These are phyloP conservation scores for Proteles cristata DNA, from an alignment of 2,113 vertebrate species.

Conservation along the genomic window DNA sequence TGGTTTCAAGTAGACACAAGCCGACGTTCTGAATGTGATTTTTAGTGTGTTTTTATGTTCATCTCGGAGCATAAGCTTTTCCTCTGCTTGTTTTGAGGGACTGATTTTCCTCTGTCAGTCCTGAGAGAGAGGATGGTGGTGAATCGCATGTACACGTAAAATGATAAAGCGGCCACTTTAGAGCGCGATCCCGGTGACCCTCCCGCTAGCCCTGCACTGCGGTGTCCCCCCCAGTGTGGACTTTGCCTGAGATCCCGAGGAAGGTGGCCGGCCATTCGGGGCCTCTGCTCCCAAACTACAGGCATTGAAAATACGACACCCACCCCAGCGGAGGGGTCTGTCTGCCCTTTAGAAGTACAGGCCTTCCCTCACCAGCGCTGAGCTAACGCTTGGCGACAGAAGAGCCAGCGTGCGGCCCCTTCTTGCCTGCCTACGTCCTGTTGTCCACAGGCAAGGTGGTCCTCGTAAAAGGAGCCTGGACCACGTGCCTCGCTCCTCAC, in stretches of 20 bases:
- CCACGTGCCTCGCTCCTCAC: neutral
- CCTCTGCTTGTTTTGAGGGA: constrained; percentile 7
- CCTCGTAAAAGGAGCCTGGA: neutral
- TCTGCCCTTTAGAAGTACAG: neutral
- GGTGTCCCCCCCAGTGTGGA: neutral
- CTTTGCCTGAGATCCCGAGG: neutral
- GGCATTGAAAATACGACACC: neutral
- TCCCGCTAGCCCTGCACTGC: neutral
- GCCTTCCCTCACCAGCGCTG: fast-evolving
- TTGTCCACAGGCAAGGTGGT: neutral
- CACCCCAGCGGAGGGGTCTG: fast-evolving
- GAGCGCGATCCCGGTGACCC: neutral
- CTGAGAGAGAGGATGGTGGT: constrained; percentile 6
- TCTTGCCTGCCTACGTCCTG: neutral
- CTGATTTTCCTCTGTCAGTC: constrained; percentile 8
- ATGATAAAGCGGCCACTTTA: constrained; percentile 11
- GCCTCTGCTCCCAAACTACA: neutral
- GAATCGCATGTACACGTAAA: constrained; percentile 58
- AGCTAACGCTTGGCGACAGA: neutral
- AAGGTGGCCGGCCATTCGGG: neutral
- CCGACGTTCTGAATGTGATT: neutral
- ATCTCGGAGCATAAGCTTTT: neutral
- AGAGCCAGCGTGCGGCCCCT: fast-evolving
- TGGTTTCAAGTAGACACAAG: constrained; percentile 14
- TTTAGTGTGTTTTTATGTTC: constrained; percentile 28